Evolutionary conservation across 2,888 invertebrate genomes (phyloP).

Genomic region (Drosophila subsilvestris): DNA sequence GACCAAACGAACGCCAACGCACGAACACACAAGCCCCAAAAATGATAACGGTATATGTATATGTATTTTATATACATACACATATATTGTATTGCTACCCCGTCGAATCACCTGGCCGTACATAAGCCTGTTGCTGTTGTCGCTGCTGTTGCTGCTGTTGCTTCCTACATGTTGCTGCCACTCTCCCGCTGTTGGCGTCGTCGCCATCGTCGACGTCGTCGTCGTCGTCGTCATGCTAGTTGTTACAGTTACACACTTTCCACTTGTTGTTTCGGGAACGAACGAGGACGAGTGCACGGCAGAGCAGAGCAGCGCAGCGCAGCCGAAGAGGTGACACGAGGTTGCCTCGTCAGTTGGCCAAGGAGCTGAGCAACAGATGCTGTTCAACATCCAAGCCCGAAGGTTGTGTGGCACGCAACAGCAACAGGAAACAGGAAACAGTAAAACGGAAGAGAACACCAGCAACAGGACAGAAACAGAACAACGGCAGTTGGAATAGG

Average conservation of each 20-base stretch:
- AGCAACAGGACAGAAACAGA: constrained; percentile 24
- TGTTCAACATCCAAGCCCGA: constrained; percentile 72
- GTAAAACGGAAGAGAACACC: constrained; percentile 2
- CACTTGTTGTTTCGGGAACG: constrained; percentile 43
- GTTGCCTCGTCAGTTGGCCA: constrained; percentile 61
- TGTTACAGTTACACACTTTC: constrained; percentile 50
- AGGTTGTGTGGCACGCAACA: constrained; percentile 65
- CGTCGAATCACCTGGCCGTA: constrained; percentile 52
- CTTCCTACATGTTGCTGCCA: constrained; percentile 28
- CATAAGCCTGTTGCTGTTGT: constrained; percentile 64
- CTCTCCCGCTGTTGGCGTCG: constrained; percentile 8
- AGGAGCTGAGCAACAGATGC: constrained; percentile 74
- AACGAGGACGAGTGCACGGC: constrained; percentile 4
- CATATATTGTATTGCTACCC: constrained; percentile 13
- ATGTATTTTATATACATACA: neutral
- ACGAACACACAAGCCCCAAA: neutral
- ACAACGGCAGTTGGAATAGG: constrained; percentile 1
- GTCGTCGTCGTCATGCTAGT: constrained; percentile 36
- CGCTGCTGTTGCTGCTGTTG: constrained; percentile 20
- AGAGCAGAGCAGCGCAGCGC: neutral
- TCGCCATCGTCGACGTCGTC: constrained; percentile 18
- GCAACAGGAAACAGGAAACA: constrained; percentile 10
- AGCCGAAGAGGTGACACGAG: constrained; percentile 23
- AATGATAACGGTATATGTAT: neutral
- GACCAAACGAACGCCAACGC: neutral